Conservation (phyloP, 2,888 invertebrate genomes). For the Anorthoa munda region DNA sequence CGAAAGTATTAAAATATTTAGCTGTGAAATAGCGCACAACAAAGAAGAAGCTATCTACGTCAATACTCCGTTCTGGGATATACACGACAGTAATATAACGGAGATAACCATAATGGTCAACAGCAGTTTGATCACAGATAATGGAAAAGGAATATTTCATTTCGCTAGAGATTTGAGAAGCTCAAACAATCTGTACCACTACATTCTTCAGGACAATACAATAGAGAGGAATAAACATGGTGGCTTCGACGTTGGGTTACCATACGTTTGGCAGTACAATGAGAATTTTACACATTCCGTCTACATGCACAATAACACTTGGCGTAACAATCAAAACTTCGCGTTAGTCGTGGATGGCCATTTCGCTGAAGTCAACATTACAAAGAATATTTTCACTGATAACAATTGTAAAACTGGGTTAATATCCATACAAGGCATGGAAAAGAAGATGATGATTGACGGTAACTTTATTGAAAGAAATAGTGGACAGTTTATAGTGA, state of each 20-base stretch:
- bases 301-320: constrained; percentile 96
- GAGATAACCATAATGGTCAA: constrained; percentile 98
- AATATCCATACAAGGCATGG: constrained; percentile 97
- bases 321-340: constrained; percentile 96
- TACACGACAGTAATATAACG: constrained; percentile 96
- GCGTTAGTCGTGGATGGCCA: constrained; percentile 97
- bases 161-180: constrained; percentile 98
- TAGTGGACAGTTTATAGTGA: constrained; percentile 95
- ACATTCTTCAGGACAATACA: constrained; percentile 96
- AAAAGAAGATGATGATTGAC: constrained; percentile 97
- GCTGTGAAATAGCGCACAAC: constrained; percentile 96
- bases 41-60: constrained; percentile 95
- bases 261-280: constrained; percentile 98
- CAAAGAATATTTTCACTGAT: constrained; percentile 95
- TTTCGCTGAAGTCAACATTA: constrained; percentile 97
- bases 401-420: constrained; percentile 96
- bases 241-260: constrained; percentile 97
- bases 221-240: constrained; percentile 96
- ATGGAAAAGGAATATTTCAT: constrained; percentile 96
- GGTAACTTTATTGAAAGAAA: constrained; percentile 95
- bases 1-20: constrained; percentile 95
- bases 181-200: constrained; percentile 99
- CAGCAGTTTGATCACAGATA: constrained; percentile 95
- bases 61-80: constrained; percentile 96
- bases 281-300: constrained; percentile 98